Percentiles rank a stretch among this genome's conserved stretches.
phyloP scores from a whole-genome alignment of 2,113 vertebrate genomes.

The Chionis minor region DNA sequence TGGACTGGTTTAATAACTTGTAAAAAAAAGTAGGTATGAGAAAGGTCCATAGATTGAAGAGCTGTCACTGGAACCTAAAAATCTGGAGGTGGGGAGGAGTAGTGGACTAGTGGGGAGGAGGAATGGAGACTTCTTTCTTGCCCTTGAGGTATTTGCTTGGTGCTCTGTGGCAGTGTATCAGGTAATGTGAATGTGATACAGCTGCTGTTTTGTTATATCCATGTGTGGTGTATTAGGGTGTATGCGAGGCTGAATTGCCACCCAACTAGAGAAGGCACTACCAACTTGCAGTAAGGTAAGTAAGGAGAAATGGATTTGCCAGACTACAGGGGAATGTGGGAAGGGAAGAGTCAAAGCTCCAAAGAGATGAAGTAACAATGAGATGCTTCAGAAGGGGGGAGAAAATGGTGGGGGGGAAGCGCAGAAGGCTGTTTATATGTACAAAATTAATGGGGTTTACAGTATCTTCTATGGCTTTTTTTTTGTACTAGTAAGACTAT shows the following conservation, averaged over 20 bases:
- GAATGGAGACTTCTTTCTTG: not conserved
- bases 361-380: not conserved
- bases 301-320: not conserved
- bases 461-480: not conserved
- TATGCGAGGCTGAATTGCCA: not conserved
- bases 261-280: not conserved
- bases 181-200: not conserved
- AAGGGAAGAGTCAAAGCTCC: not conserved
- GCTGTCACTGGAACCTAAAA: not conserved
- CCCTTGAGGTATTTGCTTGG: not conserved
- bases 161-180: not conserved
- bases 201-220: not conserved
- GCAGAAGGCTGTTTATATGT: not conserved
- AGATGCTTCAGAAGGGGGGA: not conserved
- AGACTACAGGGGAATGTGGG: not conserved
- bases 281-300: not conserved
- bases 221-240: fast-evolving
- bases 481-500: not conserved
- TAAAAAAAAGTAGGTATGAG: not conserved
- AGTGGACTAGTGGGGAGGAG: not conserved
- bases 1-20: not conserved
- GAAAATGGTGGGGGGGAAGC: not conserved
- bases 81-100: not conserved
- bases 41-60: not conserved
- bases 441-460: not conserved